phyloP scores from a whole-genome alignment of 2,797 vertebrate species.

The Diplodus puntazzo region DNA sequence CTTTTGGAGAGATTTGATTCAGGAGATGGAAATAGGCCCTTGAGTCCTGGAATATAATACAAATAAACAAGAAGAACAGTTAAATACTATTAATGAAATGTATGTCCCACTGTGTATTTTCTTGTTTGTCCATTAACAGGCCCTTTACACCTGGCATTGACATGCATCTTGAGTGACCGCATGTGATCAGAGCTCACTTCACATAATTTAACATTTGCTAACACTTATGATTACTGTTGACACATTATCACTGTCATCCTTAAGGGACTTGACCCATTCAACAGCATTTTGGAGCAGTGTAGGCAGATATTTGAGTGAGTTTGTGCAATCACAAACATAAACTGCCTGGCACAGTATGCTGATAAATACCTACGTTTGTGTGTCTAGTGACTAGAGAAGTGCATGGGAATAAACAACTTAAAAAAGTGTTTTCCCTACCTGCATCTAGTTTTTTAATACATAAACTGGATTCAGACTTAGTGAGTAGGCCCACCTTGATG shows the following conservation, averaged over 20 bases:
- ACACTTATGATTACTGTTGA: neutral
- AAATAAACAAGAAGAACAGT: neutral
- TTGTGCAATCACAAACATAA: constrained; percentile 48
- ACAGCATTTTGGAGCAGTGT: constrained; percentile 21
- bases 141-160: too few relatives aligned
- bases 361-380: constrained; percentile 30
- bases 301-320: constrained; percentile 24
- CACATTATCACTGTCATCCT: neutral
- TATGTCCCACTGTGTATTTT: neutral
- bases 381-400: constrained; percentile 9
- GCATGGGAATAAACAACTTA: neutral
- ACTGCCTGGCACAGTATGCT: constrained; percentile 2
- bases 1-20: constrained; percentile 97
- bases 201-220: neutral
- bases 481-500: constrained; percentile 89
- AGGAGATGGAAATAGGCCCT: constrained; percentile 98
- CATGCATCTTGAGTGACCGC: too few relatives aligned
- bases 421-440: neutral
- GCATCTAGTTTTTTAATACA: constrained; percentile 3
- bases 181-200: too few relatives aligned
- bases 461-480: neutral
- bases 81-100: neutral
- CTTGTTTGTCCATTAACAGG: neutral
- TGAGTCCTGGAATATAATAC: constrained; percentile 88
- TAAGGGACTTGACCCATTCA: neutral